A percentile compares a stretch with the other conserved stretches of the same genome.
Conservation (phyloP, 2,888 invertebrate genomes). For the Nephrocerus scutellatus region DNA sequence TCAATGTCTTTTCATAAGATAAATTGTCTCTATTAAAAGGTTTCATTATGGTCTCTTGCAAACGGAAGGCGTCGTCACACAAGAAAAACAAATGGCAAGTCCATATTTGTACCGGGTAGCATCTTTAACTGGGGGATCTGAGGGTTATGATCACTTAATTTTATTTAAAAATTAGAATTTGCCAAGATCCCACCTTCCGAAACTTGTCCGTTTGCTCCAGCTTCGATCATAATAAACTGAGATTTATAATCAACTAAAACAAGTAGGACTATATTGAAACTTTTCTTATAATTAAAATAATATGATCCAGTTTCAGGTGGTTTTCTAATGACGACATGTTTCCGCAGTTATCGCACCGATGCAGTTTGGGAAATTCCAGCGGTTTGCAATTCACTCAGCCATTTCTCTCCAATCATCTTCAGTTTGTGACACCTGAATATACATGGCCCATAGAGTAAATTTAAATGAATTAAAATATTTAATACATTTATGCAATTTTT, state of each 20-base stretch:
- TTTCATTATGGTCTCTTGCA: slow-evolving; percentile 3
- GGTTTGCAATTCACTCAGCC: neutral
- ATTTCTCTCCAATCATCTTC: neutral
- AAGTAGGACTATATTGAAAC: too few species aligned
- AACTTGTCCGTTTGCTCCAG: slow-evolving; percentile 2
- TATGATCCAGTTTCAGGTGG: too few species aligned
- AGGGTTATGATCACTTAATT: neutral
- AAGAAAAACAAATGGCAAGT: slow-evolving; percentile 4
- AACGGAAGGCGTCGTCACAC: slow-evolving; percentile 2
- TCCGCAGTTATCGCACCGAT: too few species aligned
- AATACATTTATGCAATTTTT: slow-evolving; percentile 1
- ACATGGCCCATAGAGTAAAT: neutral
- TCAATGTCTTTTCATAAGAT: neutral
- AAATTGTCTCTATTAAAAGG: slow-evolving; percentile 3
- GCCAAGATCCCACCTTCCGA: slow-evolving; percentile 3
- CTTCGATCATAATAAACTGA: neutral
- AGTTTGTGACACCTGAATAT: slow-evolving; percentile 1
- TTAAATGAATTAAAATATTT: neutral
- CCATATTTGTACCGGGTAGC: slow-evolving; percentile 1
- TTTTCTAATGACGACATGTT: too few species aligned
- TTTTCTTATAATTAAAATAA: too few species aligned
- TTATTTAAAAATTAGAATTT: neutral
- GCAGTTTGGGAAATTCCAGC: neutral
- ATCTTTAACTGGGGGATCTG: slow-evolving; percentile 1
- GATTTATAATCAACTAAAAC: neutral